Evolutionary conservation across 2,888 invertebrate species (phyloP).

Genomic region (Loripinus fragilis): DNA sequence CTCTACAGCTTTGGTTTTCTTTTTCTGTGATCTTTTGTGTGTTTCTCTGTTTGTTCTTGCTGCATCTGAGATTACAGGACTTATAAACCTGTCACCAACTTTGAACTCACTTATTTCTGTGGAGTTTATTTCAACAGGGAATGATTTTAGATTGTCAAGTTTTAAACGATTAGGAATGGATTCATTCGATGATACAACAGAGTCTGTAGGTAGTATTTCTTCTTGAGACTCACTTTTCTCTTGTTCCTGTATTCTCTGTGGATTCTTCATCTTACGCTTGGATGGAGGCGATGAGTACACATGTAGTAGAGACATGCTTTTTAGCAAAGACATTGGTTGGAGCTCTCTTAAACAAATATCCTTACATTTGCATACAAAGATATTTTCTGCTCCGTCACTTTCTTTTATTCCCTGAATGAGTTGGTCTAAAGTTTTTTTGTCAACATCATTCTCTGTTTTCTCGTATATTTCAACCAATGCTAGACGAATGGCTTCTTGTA

Average conservation of each 20-base stretch:
- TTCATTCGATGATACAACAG: neutral
- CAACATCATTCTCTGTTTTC: neutral
- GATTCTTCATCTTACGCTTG: neutral
- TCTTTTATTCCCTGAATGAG: constrained; percentile 13
- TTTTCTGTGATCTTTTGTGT: neutral
- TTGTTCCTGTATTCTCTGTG: neutral
- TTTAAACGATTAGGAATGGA: neutral
- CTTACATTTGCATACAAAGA: constrained; percentile 36
- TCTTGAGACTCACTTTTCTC: neutral
- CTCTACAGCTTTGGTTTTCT: neutral
- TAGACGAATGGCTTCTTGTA: constrained; percentile 29
- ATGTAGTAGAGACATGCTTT: constrained; percentile 24
- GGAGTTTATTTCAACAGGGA: neutral
- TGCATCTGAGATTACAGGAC: too few species aligned
- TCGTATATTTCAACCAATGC: constrained; percentile 17
- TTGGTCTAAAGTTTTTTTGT: neutral
- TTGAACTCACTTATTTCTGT: neutral
- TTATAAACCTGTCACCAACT: neutral
- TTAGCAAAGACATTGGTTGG: constrained; percentile 44
- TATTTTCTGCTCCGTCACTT: neutral
- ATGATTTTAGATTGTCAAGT: neutral
- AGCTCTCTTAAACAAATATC: constrained; percentile 38
- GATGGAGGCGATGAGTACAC: constrained; percentile 25
- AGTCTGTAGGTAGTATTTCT: neutral
- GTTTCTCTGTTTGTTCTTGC: neutral